Evolutionary conservation across 2,888 invertebrate species (phyloP), one percentile per base, ranked within the genome.

Genomic region (Leucophenga maculata): DNA sequence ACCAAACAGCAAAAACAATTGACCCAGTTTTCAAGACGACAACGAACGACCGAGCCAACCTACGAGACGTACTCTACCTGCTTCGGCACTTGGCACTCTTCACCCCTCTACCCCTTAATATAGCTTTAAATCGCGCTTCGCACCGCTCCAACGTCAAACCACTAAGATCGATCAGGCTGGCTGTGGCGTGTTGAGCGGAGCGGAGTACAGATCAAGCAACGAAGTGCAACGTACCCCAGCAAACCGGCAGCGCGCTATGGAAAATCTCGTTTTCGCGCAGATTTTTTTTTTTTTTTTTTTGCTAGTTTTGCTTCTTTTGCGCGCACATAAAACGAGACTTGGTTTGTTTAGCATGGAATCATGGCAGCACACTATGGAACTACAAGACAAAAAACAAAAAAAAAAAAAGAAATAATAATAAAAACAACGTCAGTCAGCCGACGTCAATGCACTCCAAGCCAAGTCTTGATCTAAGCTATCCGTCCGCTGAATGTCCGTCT

Each of bases 11-110:
- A 75, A 77, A 84, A 84, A 84, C 85, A 86, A 86, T 83, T 86
- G 86, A 86, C 87, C 87, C 83, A 87, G 86, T 87, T 87, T 86
- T 85, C 78, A 82, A 84, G 82, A 85, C 86, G 81, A 82, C 86
- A 82, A 83, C 84, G 78, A 79, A 78, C 80, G 80, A 78, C 79
- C 78, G 77, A 80, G 78, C 80, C 80, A 84, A 78, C 74, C 78
- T 80, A 76, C 75, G 77, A 74, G 75, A 77, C 18, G 52, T 74
- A 77, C 74, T 46, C 67, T 39, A 39, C 39, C 39, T 39, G 39
- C 39, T 39, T 39, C 39, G 39, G 39, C 39, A 9, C 39, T 39
- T 39, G 11, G 39, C 39, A 39, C 39, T 11, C 50, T 16, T 11
- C 50, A n/a, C 1, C 14, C 50, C n/a, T 8, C 39, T 39, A 11